Evolutionary conservation across 2,113 vertebrate genomes (phyloP), one percentile per base, ranked within the genome.

Genomic region (zebrafish (Danio rerio)): DNA sequence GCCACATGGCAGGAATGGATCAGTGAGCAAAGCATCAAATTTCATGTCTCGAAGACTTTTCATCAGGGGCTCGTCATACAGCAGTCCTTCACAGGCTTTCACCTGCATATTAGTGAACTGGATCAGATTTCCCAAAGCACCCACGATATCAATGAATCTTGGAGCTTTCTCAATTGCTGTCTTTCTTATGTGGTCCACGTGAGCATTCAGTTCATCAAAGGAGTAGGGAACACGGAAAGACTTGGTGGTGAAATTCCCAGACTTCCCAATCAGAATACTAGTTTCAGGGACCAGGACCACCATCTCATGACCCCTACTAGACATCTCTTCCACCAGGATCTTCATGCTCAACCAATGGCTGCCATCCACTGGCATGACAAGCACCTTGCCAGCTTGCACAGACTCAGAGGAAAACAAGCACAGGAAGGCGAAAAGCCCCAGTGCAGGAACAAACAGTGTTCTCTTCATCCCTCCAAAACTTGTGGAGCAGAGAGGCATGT

Each of bases 271-370:
- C 5, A 91, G 16, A 85, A 94, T 58, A 81, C 83, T 95, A 62
- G 62, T 91, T 58, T 95, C 94, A 0, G 97, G 96, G 12, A 89
- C 52, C 47, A 97, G 55, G 0, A 94, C 83, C 0, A 95, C 87
- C 18, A 95, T 52, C 8, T 96, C 90, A 0, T 98, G 95, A 2
- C 95, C 96, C 52, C 82, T 93, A 0, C 7, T 68, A 0, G 0
- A 15, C 0, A 98, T 91, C 43, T 95, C 92, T 69, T 95, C 90
- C 68, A 96, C 92, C 59, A 96, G 86, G 0, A 83, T 49, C n/a
- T 52, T 84, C 95, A 97, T 94, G 89, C 94, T 96, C 5, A 98
- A 90, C 97, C 96, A 97, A 90, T 95, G 95, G 78, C 96, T 97
- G 16, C 95, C 94, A 5, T 90, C 94, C 89, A 95, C 91, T 43